Conservation (phyloP, 2,113 vertebrate species). For the Phrynocephalus versicolor region DNA sequence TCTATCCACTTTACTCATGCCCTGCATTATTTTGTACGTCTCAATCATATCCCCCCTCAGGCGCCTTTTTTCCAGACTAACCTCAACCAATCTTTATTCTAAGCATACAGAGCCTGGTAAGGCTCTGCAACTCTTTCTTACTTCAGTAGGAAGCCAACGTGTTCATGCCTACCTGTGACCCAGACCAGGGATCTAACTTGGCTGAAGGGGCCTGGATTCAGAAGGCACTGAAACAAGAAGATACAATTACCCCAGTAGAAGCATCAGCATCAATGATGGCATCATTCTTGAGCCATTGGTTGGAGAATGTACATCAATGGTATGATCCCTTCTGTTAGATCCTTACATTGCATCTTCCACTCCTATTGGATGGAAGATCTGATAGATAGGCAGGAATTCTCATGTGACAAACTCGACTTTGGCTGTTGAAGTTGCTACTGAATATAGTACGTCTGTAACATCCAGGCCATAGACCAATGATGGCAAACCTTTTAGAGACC, state of each 20-base stretch:
- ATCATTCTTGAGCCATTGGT: background rate
- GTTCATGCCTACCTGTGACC: background rate
- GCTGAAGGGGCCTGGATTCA: background rate
- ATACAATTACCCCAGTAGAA: background rate
- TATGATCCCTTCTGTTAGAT: background rate
- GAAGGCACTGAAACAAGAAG: background rate
- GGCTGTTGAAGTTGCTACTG: background rate
- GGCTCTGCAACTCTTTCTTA: background rate
- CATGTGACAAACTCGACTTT: background rate
- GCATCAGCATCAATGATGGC: background rate
- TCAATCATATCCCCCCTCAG: no score
- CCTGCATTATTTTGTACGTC: no score
- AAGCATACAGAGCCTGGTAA: background rate
- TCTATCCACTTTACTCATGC: no score
- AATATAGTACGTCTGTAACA: background rate
- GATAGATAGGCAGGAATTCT: background rate
- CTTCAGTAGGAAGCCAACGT: background rate
- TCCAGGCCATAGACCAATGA: no score
- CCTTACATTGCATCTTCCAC: background rate
- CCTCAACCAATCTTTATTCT: no score
- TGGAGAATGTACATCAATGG: background rate
- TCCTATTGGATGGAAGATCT: background rate
- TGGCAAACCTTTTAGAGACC: no score
- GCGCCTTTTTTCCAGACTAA: no score
- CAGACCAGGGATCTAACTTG: background rate